Evolutionary conservation across 2,113 vertebrate genomes (phyloP).

Genomic region (Candoia aspera): DNA sequence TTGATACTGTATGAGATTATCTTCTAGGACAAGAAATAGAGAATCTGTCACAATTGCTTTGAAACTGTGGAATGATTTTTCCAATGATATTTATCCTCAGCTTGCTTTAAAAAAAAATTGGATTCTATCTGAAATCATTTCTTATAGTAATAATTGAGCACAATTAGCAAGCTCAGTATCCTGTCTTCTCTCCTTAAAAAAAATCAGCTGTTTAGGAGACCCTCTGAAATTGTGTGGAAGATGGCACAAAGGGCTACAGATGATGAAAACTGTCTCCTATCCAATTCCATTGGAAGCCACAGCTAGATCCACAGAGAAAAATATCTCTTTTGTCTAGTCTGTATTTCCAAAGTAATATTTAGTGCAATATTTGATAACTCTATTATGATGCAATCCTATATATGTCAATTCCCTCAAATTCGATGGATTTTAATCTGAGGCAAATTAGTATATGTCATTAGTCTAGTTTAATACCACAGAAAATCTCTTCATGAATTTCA

Average conservation of each 20-base stretch:
- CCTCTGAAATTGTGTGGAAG: not conserved
- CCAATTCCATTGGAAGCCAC: not conserved
- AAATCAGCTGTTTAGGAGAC: not conserved
- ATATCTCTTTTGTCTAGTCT: not conserved
- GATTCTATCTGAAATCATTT: not conserved
- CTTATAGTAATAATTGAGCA: not conserved
- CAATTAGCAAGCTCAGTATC: not conserved
- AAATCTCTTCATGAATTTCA: not conserved
- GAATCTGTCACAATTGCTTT: not conserved
- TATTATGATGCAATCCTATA: not conserved
- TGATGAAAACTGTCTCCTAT: too few species aligned
- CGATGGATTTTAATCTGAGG: not conserved
- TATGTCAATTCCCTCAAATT: not conserved
- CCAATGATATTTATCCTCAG: not conserved
- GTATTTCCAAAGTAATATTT: constrained; percentile 11
- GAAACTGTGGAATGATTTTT: not conserved
- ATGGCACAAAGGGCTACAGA: not conserved
- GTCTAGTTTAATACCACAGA: constrained; percentile 21
- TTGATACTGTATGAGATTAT: not conserved
- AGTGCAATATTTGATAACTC: not conserved
- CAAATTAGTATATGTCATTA: not conserved
- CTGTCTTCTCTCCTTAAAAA: not conserved
- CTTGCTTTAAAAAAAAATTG: not conserved
- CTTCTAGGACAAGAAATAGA: not conserved
- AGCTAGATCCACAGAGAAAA: not conserved